phyloP scores from a whole-genome alignment of 2,888 invertebrate species.

The Teinopalpus imperialis region DNA sequence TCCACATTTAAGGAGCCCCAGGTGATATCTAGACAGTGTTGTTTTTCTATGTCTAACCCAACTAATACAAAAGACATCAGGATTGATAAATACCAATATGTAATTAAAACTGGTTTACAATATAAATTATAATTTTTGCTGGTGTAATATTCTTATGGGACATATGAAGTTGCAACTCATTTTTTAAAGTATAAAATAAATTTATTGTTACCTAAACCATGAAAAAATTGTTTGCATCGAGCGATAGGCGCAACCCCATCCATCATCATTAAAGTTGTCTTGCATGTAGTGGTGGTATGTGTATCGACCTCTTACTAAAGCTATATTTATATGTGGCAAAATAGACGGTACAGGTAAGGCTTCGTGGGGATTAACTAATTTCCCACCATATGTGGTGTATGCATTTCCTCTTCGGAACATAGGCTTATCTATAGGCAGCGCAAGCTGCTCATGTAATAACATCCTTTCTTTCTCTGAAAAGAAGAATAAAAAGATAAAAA shows the following conservation, averaged over 20 bases:
- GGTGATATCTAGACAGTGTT: too few relatives aligned
- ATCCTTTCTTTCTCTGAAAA: slow-evolving; percentile 83
- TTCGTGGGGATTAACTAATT: slow-evolving; percentile 89
- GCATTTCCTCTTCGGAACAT: slow-evolving; percentile 88
- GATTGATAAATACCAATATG: too few relatives aligned
- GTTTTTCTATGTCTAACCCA: too few relatives aligned
- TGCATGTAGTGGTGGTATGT: slow-evolving; percentile 98
- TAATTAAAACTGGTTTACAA: too few relatives aligned
- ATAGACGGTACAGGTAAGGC: slow-evolving; percentile 66
- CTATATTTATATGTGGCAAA: slow-evolving; percentile 49
- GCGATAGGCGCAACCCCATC: slow-evolving; percentile 99
- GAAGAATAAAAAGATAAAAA: background rate
- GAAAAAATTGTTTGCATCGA: slow-evolving; percentile 98
- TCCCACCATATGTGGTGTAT: slow-evolving; percentile 78
- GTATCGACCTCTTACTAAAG: slow-evolving; percentile 91
- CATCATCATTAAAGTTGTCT: slow-evolving; percentile 95
- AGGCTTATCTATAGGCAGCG: slow-evolving; percentile 86
- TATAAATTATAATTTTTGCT: too few relatives aligned
- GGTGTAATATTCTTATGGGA: too few relatives aligned
- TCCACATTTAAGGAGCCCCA: too few relatives aligned
- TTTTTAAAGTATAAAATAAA: background rate
- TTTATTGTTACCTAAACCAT: slow-evolving; percentile 89
- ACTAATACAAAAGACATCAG: too few relatives aligned
- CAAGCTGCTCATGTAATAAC: slow-evolving; percentile 86
- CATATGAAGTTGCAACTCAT: too few relatives aligned